Conservation (phyloP, 2,797 vertebrate species). For the Staurois parvus region DNA sequence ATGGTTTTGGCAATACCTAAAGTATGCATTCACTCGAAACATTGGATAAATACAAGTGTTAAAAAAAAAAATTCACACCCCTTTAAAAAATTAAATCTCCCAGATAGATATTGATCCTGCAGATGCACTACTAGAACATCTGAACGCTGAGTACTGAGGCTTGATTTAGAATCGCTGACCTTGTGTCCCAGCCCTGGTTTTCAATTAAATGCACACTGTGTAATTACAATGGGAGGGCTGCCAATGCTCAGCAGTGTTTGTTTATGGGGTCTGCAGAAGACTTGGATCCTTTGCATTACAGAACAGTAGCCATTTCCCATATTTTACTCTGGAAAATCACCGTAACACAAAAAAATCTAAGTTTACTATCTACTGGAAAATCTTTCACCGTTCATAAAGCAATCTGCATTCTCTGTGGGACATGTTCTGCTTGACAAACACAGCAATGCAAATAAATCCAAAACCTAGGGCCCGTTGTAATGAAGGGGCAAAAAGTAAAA, state of each 20-base stretch:
- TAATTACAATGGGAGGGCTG: constrained; percentile 42
- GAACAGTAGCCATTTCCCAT: neutral
- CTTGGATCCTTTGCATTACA: neutral
- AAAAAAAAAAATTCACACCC: no score
- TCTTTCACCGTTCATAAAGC: neutral
- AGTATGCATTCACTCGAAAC: no score
- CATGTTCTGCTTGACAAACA: constrained; percentile 15
- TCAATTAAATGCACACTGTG: constrained; percentile 53
- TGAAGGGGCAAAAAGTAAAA: neutral
- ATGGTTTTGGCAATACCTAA: no score
- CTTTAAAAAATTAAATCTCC: neutral
- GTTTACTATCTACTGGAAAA: neutral
- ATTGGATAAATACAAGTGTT: no score
- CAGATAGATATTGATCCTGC: neutral
- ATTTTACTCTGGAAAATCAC: neutral
- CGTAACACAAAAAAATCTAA: neutral
- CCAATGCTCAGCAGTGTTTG: constrained; percentile 26
- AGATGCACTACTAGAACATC: constrained; percentile 69
- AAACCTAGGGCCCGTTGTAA: neutral
- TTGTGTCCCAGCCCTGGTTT: constrained; percentile 63
- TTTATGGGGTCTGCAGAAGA: neutral
- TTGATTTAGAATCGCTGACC: constrained; percentile 70
- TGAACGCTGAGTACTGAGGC: constrained; percentile 66
- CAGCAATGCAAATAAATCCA: neutral
- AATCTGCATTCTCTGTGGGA: neutral